Evolutionary conservation across 2,113 vertebrate genomes (phyloP), one percentile per base, ranked within the genome.

Genomic region (Corythornis madagascariensis): DNA sequence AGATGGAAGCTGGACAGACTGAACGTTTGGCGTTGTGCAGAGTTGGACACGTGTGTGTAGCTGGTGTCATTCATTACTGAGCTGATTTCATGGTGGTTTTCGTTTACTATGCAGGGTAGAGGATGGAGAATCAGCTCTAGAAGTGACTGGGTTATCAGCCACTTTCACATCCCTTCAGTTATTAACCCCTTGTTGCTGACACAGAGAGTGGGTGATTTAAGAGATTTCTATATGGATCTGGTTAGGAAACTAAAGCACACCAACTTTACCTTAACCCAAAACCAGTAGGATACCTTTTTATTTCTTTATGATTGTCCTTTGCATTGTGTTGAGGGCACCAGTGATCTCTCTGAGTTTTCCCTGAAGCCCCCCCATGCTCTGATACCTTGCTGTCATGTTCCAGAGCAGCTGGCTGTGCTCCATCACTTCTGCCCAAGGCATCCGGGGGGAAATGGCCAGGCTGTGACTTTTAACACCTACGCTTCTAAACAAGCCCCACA

Each of bases 381-480:
- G 26, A 13, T 13, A 40, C 22, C 56, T 40, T 67, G 4, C 22
- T 6, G 24, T 6, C 7, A 0, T 12, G 20, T 4, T 10, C 7
- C 1, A 3, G 57, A 7, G 15, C 22, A 38, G 22, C 69, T 53
- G 21, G 13, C 48, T 43, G 29, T 7, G 0, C 9, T 28, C 10
- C 6, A 35, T 10, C n/a, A 10, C 4, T 21, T 5, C 57, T 8
- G 1, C 0, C 31, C 40, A 22, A 16, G 31, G 59, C 40, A 57
- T 3, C 56, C 26, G 0, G 0, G 21, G 63, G 61, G 74, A 64
- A 29, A 19, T 3, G 53, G 33, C 9, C 45, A 24, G 28, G 52
- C 13, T 25, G 59, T 3, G 53, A 19, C 28, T 59, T 10, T 0
- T 25, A 21, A 45, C 45, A 7, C 5, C 5, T 10, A 4, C 0